Evolutionary conservation across 2,888 invertebrate species (phyloP).

Genomic region (Cataglyphis albicans): DNA sequence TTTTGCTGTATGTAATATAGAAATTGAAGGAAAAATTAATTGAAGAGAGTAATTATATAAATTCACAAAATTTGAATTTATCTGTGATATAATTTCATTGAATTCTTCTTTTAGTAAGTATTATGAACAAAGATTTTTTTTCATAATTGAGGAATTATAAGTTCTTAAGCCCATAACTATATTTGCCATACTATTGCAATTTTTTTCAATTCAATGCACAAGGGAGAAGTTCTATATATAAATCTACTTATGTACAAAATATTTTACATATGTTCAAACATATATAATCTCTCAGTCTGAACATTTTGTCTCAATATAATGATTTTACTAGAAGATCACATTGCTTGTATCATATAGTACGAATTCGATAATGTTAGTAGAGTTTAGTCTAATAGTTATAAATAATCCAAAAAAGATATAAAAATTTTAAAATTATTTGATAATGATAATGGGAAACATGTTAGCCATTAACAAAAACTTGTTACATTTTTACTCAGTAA

Average conservation of each 20-base stretch:
- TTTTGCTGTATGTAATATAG: background rate
- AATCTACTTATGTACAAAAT: constrained; percentile 17
- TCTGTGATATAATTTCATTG: background rate
- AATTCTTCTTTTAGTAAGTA: constrained; percentile 6
- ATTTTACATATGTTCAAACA: constrained; percentile 16
- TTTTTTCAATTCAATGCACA: background rate
- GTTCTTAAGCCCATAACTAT: background rate
- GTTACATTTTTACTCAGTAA: constrained; percentile 22
- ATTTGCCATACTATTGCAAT: background rate
- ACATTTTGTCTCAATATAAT: background rate
- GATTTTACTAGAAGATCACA: background rate
- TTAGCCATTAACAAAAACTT: constrained; percentile 16
- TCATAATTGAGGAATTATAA: background rate
- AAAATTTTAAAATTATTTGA: background rate
- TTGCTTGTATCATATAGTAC: background rate
- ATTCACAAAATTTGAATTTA: background rate
- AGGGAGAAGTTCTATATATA: background rate
- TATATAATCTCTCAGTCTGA: background rate
- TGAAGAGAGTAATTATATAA: background rate
- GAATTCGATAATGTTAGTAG: background rate
- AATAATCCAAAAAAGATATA: constrained; percentile 10
- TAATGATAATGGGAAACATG: constrained; percentile 2
- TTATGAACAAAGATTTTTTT: background rate
- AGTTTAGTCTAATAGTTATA: background rate
- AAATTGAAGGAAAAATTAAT: background rate